Percentiles rank a stretch among this genome's conserved stretches.
Conservation (phyloP, 2,888 invertebrate species). For the Microdon myrmicae region DNA sequence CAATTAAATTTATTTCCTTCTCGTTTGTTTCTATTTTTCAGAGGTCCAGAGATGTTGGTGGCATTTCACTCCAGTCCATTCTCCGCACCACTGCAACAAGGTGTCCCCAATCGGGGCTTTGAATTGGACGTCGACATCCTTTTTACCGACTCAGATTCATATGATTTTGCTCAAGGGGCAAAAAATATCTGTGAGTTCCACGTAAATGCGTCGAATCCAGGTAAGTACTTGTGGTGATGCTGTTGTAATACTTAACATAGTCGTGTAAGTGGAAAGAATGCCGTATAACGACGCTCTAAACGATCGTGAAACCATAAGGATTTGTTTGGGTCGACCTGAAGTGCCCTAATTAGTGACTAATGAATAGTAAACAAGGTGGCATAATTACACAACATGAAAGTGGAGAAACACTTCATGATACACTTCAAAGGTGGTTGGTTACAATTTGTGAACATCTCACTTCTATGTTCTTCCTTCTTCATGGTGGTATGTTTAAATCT, state of each 20-base stretch:
- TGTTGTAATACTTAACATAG: slow-evolving; percentile 1
- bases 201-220: slow-evolving; percentile 76
- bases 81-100: slow-evolving; percentile 79
- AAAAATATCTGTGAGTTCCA: slow-evolving; percentile 75
- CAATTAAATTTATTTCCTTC: slow-evolving; percentile 23
- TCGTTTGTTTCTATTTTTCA: too few relatives aligned
- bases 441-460: too few relatives aligned
- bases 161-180: slow-evolving; percentile 78
- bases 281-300: too few relatives aligned
- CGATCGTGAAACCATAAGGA: too few relatives aligned
- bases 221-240: slow-evolving; percentile 57
- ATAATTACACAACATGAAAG: too few relatives aligned
- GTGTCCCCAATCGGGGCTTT: slow-evolving; percentile 78
- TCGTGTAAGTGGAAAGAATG: slow-evolving; percentile 2
- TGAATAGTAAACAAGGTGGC: too few relatives aligned
- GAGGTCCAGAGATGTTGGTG: slow-evolving; percentile 85
- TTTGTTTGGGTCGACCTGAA: too few relatives aligned
- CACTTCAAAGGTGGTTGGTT: too few relatives aligned
- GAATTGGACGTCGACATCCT: slow-evolving; percentile 89
- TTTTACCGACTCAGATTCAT: slow-evolving; percentile 87
- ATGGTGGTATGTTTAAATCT: too few relatives aligned
- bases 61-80: slow-evolving; percentile 88
- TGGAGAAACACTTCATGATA: too few relatives aligned
- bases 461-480: too few relatives aligned
- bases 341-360: too few relatives aligned